Percentiles rank a stretch among this genome's conserved stretches.
phyloP scores from a whole-genome alignment of 2,888 invertebrate species.

The Pantelozetes paolii region DNA sequence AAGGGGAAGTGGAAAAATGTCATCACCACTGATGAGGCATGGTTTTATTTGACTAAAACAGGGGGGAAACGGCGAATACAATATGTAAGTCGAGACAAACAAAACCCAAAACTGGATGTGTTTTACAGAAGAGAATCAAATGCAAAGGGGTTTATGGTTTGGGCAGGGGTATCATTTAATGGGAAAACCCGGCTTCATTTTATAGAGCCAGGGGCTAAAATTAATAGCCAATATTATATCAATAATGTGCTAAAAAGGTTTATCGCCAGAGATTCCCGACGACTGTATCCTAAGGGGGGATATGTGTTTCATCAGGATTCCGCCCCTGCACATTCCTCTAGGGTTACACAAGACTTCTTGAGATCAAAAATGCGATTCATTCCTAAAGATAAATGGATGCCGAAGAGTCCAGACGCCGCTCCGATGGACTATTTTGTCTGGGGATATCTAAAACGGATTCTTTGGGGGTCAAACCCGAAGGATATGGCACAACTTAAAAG shows the following conservation, averaged over 20 bases:
- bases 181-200: conserved; percentile 38
- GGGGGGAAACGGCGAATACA: neutral
- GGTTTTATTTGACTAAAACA: conserved; percentile 7
- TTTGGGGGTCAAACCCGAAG: neutral
- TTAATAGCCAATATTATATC: conserved; percentile 33
- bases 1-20: conserved; percentile 22
- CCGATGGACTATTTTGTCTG: conserved; percentile 39
- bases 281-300: conserved; percentile 20
- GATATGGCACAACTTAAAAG: neutral
- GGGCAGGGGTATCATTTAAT: conserved; percentile 35
- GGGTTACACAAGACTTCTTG: conserved; percentile 29
- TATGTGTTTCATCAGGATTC: conserved; percentile 41
- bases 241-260: conserved; percentile 8
- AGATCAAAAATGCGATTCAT: conserved; percentile 6
- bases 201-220: conserved; percentile 33
- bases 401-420: conserved; percentile 35
- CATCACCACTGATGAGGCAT: conserved; percentile 33
- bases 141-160: conserved; percentile 40
- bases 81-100: neutral
- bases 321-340: conserved; percentile 33
- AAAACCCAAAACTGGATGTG: neutral
- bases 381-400: conserved; percentile 34
- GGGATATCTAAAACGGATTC: conserved; percentile 1
- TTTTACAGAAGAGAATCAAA: neutral
- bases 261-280: conserved; percentile 14